Percentiles rank a stretch among this genome's conserved stretches.
phyloP scores from a whole-genome alignment of 2,888 invertebrate genomes.

The Ganaspis brasiliensis region DNA sequence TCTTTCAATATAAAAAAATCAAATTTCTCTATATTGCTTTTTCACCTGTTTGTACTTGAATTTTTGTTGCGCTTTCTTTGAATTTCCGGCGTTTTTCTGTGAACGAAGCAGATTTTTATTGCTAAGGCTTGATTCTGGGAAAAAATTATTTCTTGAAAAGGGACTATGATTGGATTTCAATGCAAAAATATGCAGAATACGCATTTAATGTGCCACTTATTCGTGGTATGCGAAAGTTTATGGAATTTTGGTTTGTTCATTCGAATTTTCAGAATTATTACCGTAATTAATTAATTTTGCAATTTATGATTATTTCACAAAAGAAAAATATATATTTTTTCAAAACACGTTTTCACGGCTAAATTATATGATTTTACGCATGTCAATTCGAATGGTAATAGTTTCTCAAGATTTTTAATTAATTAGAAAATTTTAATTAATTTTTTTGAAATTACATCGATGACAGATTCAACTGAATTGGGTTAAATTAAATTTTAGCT shows the following conservation, averaged over 20 bases:
- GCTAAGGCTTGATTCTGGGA: background rate
- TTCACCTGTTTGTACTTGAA: too few relatives aligned
- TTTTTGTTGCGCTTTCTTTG: constrained; percentile 7
- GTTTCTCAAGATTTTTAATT: too few relatives aligned
- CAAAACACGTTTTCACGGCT: too few relatives aligned
- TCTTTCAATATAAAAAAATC: too few relatives aligned
- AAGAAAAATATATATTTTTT: background rate
- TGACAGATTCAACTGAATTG: too few relatives aligned
- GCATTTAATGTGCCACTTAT: background rate
- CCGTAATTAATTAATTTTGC: background rate
- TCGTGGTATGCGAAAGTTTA: constrained; percentile 11
- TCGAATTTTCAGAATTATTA: background rate
- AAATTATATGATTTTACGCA: too few relatives aligned
- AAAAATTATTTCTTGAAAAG: background rate
- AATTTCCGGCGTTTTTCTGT: background rate
- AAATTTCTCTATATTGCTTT: too few relatives aligned
- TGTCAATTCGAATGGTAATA: too few relatives aligned
- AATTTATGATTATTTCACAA: constrained; percentile 1
- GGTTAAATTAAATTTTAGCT: too few relatives aligned
- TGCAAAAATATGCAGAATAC: background rate
- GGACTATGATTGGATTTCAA: background rate
- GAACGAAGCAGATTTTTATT: background rate
- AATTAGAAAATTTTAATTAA: too few relatives aligned
- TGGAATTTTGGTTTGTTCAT: background rate
- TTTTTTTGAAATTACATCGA: too few relatives aligned